Evolutionary conservation across 2,113 vertebrate genomes (phyloP).

Genomic region (Bombycilla garrulus): DNA sequence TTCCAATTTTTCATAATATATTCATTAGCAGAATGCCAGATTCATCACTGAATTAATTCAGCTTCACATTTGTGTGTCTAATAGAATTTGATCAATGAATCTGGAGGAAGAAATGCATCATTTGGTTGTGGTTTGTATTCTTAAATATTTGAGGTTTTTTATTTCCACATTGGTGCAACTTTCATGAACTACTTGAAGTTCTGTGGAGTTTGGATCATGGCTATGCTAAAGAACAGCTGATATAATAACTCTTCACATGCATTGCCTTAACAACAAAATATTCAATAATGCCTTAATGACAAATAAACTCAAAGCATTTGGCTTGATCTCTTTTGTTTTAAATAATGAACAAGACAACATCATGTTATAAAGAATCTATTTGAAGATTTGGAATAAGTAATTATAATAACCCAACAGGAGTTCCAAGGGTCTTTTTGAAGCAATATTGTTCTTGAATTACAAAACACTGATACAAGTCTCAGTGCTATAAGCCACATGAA

Average conservation of each 20-base stretch:
- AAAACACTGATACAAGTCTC: neutral
- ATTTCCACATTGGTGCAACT: neutral
- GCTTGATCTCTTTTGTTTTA: neutral
- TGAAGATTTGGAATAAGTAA: slow-evolving; percentile 14
- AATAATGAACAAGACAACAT: neutral
- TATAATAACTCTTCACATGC: neutral
- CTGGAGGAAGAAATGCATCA: neutral
- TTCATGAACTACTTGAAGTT: neutral
- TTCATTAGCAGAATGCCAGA: neutral
- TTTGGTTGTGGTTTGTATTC: neutral
- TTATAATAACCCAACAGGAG: neutral
- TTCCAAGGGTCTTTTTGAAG: slow-evolving; percentile 11
- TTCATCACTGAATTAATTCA: neutral
- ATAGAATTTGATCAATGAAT: neutral
- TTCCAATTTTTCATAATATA: neutral
- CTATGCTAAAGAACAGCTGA: neutral
- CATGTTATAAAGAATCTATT: neutral
- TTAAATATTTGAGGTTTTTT: neutral
- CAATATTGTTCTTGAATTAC: neutral
- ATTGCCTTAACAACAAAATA: neutral
- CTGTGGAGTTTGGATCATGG: neutral
- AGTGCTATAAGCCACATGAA: neutral
- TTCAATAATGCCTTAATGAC: neutral
- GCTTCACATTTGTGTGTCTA: neutral
- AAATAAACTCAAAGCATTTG: neutral